Evolutionary conservation across 2,113 vertebrate genomes (phyloP), one percentile per base, ranked within the genome.

Genomic region (Passer montanus): DNA sequence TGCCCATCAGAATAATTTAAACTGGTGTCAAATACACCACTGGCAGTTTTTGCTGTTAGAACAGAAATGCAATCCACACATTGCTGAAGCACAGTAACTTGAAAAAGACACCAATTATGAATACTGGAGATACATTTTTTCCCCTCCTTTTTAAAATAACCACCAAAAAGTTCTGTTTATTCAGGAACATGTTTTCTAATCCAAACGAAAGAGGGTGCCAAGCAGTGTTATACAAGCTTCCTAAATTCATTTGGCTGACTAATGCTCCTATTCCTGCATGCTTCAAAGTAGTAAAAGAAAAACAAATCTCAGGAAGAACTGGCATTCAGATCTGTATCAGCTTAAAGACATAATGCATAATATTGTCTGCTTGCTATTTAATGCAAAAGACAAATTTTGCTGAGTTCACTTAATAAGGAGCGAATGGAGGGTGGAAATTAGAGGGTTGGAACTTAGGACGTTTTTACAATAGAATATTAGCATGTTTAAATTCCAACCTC

Each of bases 211-310:
- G 55, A 89, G 18, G 21, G 33, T 95, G 95, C 94, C 89, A 96
- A 93, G 70, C 52, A 79, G 44, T 23, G 70, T 97, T 97, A 97
- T 56, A 97, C 95, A 97, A 96, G 93, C 85, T 97, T 97, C 92
- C 94, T 95, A 96, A 96, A 95, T 78, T 95, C 88, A 96, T 95
- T 88, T 94, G 89, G 89, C 77, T 96, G 92, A 91, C 73, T 94
- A 97, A 94, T 72, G 59, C 50, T 97, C 96, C 67, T 69, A 91
- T 89, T 94, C 91, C 87, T 87, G 79, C 47, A 17, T 78, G 89
- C 82, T 91, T 95, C 85, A 83, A 93, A 96, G 78, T 41, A 64
- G 76, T 73, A 69, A 69, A 84, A 91, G 68, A 94, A 86, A 94
- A 92, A 91, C 50, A 93, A 89, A 94, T 68, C 63, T 93, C 74